phyloP scores from a whole-genome alignment of 2,888 invertebrate genomes.

The Archips crataeganus region DNA sequence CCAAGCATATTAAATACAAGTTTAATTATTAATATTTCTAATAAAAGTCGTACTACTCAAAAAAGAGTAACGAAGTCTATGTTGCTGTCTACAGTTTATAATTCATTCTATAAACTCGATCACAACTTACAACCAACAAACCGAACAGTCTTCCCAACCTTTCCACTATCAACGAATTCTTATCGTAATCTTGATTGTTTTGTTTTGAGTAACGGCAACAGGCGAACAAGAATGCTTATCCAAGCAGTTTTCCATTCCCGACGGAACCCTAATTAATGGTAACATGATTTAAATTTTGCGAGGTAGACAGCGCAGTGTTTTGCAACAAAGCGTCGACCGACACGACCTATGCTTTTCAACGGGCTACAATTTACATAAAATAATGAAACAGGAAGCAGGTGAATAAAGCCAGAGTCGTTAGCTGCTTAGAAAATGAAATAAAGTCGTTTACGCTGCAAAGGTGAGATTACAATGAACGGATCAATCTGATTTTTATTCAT shows the following conservation, averaged over 20 bases:
- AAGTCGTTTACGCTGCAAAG: slow-evolving; percentile 31
- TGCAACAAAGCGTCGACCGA: slow-evolving; percentile 40
- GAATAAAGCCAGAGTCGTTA: slow-evolving; percentile 40
- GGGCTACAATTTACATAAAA: slow-evolving; percentile 42
- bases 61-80: not conserved
- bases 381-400: slow-evolving; percentile 42
- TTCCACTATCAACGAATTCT: slow-evolving; percentile 25
- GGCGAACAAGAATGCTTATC: slow-evolving; percentile 41
- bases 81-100: too few relatives aligned
- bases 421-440: slow-evolving; percentile 40
- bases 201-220: slow-evolving; percentile 40
- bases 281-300: slow-evolving; percentile 42
- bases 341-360: slow-evolving; percentile 43
- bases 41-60: not conserved
- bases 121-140: not conserved
- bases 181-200: slow-evolving; percentile 35
- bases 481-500: slow-evolving; percentile 32
- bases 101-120: not conserved
- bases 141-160: slow-evolving; percentile 6
- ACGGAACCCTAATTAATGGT: slow-evolving; percentile 42
- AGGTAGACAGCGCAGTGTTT: slow-evolving; percentile 38
- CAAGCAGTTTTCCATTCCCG: slow-evolving; percentile 37
- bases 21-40: too few relatives aligned
- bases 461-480: slow-evolving; percentile 20
- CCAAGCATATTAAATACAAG: too few relatives aligned